phyloP scores from a whole-genome alignment of 2,113 vertebrate genomes.

The Crotalus helleri region DNA sequence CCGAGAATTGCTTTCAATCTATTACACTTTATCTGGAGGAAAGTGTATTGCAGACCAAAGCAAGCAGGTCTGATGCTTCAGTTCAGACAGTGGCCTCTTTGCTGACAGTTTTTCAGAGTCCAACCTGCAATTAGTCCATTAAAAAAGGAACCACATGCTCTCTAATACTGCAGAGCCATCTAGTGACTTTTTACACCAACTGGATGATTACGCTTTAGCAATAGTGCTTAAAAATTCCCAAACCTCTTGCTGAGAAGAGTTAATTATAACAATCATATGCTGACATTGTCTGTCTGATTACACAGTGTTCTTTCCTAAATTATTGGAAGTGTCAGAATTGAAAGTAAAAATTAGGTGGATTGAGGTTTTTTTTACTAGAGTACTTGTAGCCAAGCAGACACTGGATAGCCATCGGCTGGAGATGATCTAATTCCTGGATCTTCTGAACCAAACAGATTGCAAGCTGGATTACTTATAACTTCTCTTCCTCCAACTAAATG shows the following conservation, averaged over 20 bases:
- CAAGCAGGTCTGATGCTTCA: not conserved
- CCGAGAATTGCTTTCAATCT: not conserved
- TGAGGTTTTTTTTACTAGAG: not conserved
- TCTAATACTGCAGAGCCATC: slow-evolving; percentile 56
- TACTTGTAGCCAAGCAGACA: not conserved
- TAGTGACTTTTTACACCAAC: slow-evolving; percentile 39
- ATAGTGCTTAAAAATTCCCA: not conserved
- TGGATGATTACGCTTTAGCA: not conserved
- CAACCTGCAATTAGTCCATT: not conserved
- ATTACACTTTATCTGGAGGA: not conserved
- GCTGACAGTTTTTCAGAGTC: not conserved
- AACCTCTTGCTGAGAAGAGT: not conserved
- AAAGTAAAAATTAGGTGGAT: not conserved
- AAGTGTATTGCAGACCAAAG: not conserved
- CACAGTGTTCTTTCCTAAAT: not conserved
- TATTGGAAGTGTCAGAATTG: rapidly evolving
- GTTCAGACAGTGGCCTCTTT: not conserved
- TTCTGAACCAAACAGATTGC: not conserved
- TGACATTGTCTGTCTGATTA: not conserved
- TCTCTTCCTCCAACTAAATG: not conserved
- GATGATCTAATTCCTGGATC: not conserved
- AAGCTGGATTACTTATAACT: not conserved
- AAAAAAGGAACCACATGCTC: not conserved
- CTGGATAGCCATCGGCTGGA: not conserved
- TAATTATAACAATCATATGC: not conserved